Percentiles rank a stretch among this genome's conserved stretches.
These are phyloP conservation scores for Rhingia campestris DNA, from an alignment of 2,888 invertebrate genomes.

Conservation along the genomic window DNA sequence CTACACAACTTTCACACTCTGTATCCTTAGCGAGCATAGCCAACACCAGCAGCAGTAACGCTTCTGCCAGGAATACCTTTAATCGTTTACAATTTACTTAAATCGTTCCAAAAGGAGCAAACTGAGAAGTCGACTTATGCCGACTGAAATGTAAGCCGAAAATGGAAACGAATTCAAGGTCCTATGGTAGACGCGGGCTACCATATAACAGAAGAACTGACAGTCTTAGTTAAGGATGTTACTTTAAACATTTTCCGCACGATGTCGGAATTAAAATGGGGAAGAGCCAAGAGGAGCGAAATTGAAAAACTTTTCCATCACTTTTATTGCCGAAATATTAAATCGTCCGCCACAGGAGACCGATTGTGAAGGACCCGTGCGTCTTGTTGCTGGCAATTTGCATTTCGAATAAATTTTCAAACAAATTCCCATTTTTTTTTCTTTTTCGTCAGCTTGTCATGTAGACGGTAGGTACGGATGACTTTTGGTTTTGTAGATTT, in stretches of 20 bases:
- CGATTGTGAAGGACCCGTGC: conserved; percentile 47
- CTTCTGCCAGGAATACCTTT: conserved; percentile 27
- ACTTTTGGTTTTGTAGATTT: conserved; percentile 48
- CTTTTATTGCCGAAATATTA: conserved; percentile 72
- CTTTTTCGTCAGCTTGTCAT: background rate
- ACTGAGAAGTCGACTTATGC: conserved; percentile 32
- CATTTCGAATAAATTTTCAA: conserved; percentile 70
- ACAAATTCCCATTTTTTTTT: conserved; percentile 53
- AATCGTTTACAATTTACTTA: conserved; percentile 56
- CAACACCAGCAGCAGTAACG: conserved; percentile 20
- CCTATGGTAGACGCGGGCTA: background rate
- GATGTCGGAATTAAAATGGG: conserved; percentile 65
- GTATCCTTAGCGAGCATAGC: conserved; percentile 27
- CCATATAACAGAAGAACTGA: background rate
- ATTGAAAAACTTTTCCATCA: conserved; percentile 73
- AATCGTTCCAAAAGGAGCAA: conserved; percentile 41
- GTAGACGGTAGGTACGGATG: conserved; percentile 20
- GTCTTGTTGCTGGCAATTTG: conserved; percentile 69
- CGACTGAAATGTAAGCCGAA: conserved; percentile 11
- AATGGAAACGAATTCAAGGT: background rate
- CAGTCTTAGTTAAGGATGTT: conserved; percentile 37
- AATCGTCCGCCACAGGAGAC: conserved; percentile 60
- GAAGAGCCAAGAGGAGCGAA: conserved; percentile 50
- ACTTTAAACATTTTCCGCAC: conserved; percentile 69
- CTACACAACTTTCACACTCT: conserved; percentile 43